These are phyloP conservation scores for Pitangus sulphuratus DNA, from an alignment of 2,797 vertebrate species.

Conservation along the genomic window DNA sequence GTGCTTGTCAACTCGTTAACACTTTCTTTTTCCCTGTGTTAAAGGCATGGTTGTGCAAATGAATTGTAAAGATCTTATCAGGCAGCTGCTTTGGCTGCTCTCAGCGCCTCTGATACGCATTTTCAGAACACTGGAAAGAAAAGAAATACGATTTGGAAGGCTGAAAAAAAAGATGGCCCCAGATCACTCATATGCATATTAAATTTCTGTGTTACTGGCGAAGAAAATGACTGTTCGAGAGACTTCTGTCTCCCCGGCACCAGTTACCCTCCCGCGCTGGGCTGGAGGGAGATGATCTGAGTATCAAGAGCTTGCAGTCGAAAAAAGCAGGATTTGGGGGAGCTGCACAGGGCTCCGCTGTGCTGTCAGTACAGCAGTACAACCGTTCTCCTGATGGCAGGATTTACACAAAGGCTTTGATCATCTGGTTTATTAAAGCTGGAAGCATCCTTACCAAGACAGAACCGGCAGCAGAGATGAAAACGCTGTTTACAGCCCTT, in stretches of 20 bases:
- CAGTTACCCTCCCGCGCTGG: background rate
- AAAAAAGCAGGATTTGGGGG: background rate
- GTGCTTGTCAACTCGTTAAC: constrained; percentile 35
- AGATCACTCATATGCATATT: background rate
- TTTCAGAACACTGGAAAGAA: background rate
- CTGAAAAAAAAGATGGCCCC: background rate
- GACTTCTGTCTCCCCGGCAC: background rate
- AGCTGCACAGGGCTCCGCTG: background rate
- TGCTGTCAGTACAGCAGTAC: background rate
- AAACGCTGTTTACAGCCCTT: background rate
- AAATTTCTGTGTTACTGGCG: background rate
- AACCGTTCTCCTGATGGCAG: background rate
- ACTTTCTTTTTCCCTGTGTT: background rate
- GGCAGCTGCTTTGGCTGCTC: background rate
- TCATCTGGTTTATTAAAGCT: background rate
- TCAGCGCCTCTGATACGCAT: background rate
- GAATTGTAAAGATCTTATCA: background rate
- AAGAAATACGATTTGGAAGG: background rate
- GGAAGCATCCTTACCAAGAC: background rate
- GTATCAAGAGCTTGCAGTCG: background rate
- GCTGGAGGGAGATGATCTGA: background rate
- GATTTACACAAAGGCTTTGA: constrained; percentile 47
- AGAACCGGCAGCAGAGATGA: background rate
- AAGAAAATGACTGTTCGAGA: background rate
- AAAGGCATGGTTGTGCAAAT: background rate